phyloP scores from a whole-genome alignment of 2,888 invertebrate genomes.

The Carterocephalus palaemon region DNA sequence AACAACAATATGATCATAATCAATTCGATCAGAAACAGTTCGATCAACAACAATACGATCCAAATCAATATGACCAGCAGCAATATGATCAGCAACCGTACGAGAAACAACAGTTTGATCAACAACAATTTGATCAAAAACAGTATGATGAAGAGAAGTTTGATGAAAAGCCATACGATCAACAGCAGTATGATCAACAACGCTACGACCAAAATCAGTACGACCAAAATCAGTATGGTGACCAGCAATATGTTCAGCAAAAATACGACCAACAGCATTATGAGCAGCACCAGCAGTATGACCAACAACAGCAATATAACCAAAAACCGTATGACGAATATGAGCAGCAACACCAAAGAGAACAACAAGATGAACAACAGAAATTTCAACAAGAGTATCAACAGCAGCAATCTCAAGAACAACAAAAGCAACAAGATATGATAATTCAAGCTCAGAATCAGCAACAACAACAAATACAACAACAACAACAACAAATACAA shows the following conservation, averaged over 20 bases:
- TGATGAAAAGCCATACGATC: conserved; percentile 31
- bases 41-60: conserved; percentile 24
- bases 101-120: conserved; percentile 34
- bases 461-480: conserved; percentile 41
- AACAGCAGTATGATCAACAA: conserved; percentile 30
- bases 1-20: conserved; percentile 25
- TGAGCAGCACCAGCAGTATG: conserved; percentile 21
- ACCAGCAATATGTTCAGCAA: conserved; percentile 40
- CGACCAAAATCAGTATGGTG: conserved; percentile 33
- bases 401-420: conserved; percentile 37
- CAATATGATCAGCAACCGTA: conserved; percentile 25
- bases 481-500: conserved; percentile 38
- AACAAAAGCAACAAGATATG: conserved; percentile 43
- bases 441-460: conserved; percentile 40
- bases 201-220: conserved; percentile 34
- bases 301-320: conserved; percentile 31
- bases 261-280: conserved; percentile 36
- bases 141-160: conserved; percentile 26
- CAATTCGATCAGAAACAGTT: conserved; percentile 12
- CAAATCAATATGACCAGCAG: conserved; percentile 13
- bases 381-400: conserved; percentile 38
- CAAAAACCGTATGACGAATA: conserved; percentile 39
- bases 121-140: conserved; percentile 27
- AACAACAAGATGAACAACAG: conserved; percentile 39
- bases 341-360: conserved; percentile 36